Conservation (phyloP, 2,113 vertebrate species). For the Eclectus roratus region DNA sequence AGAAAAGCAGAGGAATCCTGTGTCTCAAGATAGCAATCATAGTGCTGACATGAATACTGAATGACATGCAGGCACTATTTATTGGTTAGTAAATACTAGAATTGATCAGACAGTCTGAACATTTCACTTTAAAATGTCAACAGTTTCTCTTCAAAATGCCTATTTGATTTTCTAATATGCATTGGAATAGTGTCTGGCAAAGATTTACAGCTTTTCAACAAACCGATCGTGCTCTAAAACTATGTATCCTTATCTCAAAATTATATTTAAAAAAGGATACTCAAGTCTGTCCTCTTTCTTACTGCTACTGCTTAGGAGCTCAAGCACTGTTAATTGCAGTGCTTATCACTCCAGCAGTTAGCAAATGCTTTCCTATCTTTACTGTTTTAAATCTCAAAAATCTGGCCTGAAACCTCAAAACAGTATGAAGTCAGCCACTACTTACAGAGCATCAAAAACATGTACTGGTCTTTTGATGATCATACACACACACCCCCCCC, state of each 20-base stretch:
- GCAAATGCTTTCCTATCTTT: background rate
- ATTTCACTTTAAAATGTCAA: background rate
- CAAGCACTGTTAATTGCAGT: too few species aligned
- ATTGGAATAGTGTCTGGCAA: background rate
- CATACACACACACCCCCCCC: too few species aligned
- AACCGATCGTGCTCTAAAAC: background rate
- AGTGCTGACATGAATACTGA: background rate
- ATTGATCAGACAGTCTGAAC: background rate
- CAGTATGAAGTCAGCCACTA: background rate
- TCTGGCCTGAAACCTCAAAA: background rate
- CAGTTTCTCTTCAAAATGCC: background rate
- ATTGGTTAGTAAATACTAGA: background rate
- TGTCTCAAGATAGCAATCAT: background rate
- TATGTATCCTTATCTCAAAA: background rate
- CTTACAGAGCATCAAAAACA: background rate
- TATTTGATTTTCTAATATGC: background rate
- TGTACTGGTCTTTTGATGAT: background rate
- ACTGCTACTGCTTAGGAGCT: background rate
- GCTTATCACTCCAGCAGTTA: background rate
- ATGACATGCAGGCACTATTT: background rate
- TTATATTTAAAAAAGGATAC: background rate
- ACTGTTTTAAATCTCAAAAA: background rate
- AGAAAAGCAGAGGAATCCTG: background rate
- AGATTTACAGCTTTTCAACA: background rate
- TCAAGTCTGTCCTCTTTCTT: background rate